These are phyloP conservation scores for Caenorhabditis sulstoni DNA, from an alignment of 2,888 invertebrate genomes.

Conservation along the genomic window DNA sequence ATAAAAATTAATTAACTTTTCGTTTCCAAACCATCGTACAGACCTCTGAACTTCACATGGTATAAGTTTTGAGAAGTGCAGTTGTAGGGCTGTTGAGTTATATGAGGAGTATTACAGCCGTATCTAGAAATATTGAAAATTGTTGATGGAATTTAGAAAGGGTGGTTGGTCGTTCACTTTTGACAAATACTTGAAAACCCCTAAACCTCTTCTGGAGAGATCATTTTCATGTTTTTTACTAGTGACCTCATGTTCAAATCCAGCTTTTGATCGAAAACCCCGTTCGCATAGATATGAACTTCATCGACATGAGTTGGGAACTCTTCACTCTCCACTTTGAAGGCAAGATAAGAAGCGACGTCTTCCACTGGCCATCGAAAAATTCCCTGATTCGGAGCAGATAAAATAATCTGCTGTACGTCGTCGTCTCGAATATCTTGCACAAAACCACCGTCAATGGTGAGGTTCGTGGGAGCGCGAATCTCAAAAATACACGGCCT, in stretches of 20 bases:
- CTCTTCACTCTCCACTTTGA: conserved; percentile 57
- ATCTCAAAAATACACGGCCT: conserved; percentile 64
- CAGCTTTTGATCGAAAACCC: conserved; percentile 41
- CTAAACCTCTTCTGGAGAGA: too few relatives aligned
- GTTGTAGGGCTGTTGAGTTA: conserved; percentile 58
- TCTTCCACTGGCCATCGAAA: conserved; percentile 59
- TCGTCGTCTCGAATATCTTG: conserved; percentile 65
- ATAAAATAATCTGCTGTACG: conserved; percentile 53
- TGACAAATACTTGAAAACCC: too few relatives aligned
- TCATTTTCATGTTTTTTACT: not conserved
- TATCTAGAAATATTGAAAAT: too few relatives aligned
- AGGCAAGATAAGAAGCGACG: conserved; percentile 32
- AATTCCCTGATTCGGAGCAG: conserved; percentile 59
- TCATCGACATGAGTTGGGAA: conserved; percentile 55
- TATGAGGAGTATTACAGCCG: conserved; percentile 66
- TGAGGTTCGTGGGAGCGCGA: conserved; percentile 60
- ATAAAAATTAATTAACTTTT: conserved; percentile 4
- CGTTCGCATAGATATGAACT: conserved; percentile 60
- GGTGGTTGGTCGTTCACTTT: too few relatives aligned
- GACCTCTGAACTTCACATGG: conserved; percentile 64
- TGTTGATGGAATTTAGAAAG: too few relatives aligned
- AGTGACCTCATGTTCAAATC: conserved; percentile 37
- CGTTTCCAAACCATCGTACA: not conserved
- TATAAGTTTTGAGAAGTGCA: conserved; percentile 63
- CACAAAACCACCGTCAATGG: conserved; percentile 73